Percentiles rank a stretch among this genome's conserved stretches.
Conservation (phyloP, 2,113 vertebrate genomes). For the Callocephalon fimbriatum region DNA sequence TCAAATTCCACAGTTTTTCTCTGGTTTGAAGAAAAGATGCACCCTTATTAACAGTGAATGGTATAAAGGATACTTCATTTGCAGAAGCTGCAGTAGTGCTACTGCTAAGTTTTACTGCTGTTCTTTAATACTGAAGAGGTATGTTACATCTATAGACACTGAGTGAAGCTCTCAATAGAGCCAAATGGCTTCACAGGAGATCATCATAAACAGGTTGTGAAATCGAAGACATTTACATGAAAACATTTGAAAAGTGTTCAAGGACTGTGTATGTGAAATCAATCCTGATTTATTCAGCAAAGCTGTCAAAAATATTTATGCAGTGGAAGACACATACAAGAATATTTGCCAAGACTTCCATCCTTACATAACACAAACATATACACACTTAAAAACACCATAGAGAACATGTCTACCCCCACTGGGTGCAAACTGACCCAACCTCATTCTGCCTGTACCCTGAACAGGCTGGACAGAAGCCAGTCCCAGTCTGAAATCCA, state of each 20-base stretch:
- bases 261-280: background rate
- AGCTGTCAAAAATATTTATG: conserved; percentile 15
- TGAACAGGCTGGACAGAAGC: background rate
- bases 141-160: background rate
- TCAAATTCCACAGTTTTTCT: background rate
- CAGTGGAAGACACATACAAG: background rate
- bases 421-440: background rate
- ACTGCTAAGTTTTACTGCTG: background rate
- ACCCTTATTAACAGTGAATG: background rate
- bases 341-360: conserved; percentile 19
- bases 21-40: background rate
- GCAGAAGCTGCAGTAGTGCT: background rate
- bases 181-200: background rate
- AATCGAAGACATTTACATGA: background rate
- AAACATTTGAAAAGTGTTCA: conserved; percentile 39
- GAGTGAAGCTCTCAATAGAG: background rate
- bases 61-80: background rate
- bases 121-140: background rate
- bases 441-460: background rate
- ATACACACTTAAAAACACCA: background rate
- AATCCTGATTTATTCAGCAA: conserved; percentile 26
- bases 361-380: background rate
- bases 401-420: background rate
- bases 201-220: background rate
- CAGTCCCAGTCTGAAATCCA: background rate